Evolutionary conservation across 2,113 vertebrate species (phyloP).

Genomic region (Phasianus colchicus): DNA sequence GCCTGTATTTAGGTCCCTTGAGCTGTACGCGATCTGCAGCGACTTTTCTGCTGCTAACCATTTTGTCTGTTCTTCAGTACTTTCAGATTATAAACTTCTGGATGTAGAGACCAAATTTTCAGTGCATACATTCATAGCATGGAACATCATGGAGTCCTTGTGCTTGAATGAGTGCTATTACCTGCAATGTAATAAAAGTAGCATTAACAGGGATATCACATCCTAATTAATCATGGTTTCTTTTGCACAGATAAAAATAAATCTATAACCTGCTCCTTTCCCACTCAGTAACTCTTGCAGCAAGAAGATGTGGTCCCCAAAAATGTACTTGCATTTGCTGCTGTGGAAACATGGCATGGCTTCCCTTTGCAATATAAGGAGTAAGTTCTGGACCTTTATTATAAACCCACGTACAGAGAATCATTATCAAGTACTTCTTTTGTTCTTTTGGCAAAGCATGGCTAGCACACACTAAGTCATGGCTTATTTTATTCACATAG

Average conservation of each 20-base stretch:
- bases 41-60: neutral
- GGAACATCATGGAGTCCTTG: neutral
- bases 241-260: neutral
- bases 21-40: neutral
- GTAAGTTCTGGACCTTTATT: neutral
- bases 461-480: neutral
- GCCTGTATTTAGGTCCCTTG: neutral
- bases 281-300: neutral
- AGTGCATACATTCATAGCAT: neutral
- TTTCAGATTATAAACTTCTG: neutral
- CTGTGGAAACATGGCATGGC: neutral
- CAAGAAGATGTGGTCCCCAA: neutral
- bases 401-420: neutral
- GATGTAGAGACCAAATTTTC: neutral
- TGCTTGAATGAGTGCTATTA: neutral
- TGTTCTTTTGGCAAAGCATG: constrained; percentile 16
- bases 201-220: neutral
- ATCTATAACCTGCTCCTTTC: neutral
- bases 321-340: neutral
- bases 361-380: neutral
- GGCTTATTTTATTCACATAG: constrained; percentile 23
- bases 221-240: neutral
- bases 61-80: neutral
- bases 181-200: neutral
- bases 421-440: neutral